Evolutionary conservation across 2,797 vertebrate genomes (phyloP), one percentile per base, ranked within the genome.

Genomic region (Sebastes kiyomatsui): DNA sequence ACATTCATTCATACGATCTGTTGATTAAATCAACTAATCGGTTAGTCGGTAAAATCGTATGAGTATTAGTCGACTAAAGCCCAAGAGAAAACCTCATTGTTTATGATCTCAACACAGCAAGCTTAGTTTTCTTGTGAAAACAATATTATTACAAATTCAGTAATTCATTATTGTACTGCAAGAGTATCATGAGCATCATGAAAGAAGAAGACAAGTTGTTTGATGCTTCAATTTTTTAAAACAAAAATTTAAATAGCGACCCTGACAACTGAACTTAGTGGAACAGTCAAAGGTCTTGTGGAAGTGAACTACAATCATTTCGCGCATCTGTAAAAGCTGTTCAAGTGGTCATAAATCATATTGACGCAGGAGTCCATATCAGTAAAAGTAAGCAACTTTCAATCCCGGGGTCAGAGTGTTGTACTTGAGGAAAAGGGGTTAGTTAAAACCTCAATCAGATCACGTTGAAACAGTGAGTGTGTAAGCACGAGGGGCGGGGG

Each of bases 331-430:
- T 77, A 52, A 80, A 84, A 60, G 8, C 52, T 28, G 76, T 23
- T 81, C 22, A 62, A 7, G 42, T 7, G 28, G 58, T 33, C 25
- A 74, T 84, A 86, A 84, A 87, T 70, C 32, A 30, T 1, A 60
- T 3, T 60, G 83, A 82, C 33, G 12, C 65, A 14, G 33, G 22
- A 42, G 20, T 35, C 25, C 28, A 28, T 86, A 85, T 89, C 88
- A 83, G 87, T 42, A 9, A 82, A 55, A 5, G 75, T n/a, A 16
- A 69, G 56, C 59, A 72, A 3, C 23, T 52, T 85, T 77, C 33
- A 71, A 14, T 27, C 55, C 60, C 1, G n/a, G 25, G 77, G 77
- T 80, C 81, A 87, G 28, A 59, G 67, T n/a, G 32, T 69, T 72
- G 55, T 2, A 64, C 22, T 52, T 72, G 54, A 64, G 33, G 30